These are phyloP conservation scores for Remorina albescens DNA, from an alignment of 2,797 vertebrate genomes.

Conservation along the genomic window DNA sequence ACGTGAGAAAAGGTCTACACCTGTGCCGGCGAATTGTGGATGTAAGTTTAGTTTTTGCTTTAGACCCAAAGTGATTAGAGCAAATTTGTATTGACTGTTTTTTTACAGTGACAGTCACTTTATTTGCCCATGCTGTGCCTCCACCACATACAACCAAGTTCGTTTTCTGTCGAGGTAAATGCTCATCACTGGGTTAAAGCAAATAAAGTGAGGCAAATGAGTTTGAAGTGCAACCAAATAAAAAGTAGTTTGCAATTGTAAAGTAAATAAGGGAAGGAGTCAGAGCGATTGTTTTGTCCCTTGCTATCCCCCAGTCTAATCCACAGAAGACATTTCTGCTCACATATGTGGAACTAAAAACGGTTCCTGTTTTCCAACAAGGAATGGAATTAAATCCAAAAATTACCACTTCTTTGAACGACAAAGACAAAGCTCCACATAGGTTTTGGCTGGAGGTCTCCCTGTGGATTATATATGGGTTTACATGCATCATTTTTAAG, in stretches of 20 bases:
- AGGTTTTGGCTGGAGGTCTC: not conserved
- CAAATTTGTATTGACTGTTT: not conserved
- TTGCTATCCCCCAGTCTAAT: slow-evolving; percentile 37
- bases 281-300: slow-evolving; percentile 33
- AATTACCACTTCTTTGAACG: slow-evolving; percentile 27
- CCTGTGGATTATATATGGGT: slow-evolving; percentile 3
- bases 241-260: slow-evolving; percentile 35
- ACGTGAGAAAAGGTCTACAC: not conserved
- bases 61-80: not conserved
- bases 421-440: slow-evolving; percentile 5
- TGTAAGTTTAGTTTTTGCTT: not conserved
- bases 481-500: slow-evolving; percentile 7
- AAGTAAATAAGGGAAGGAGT: slow-evolving; percentile 50
- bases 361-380: slow-evolving; percentile 41
- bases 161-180: slow-evolving; percentile 5
- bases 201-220: slow-evolving; percentile 22
- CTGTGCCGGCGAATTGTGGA: not conserved
- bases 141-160: not conserved
- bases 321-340: slow-evolving; percentile 41
- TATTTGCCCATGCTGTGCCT: not conserved
- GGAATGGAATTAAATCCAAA: slow-evolving; percentile 37
- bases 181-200: not conserved
- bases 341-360: slow-evolving; percentile 56
- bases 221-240: slow-evolving; percentile 34
- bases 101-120: not conserved